Evolutionary conservation across 2,113 vertebrate genomes (phyloP).

Genomic region (Arizona elegans): DNA sequence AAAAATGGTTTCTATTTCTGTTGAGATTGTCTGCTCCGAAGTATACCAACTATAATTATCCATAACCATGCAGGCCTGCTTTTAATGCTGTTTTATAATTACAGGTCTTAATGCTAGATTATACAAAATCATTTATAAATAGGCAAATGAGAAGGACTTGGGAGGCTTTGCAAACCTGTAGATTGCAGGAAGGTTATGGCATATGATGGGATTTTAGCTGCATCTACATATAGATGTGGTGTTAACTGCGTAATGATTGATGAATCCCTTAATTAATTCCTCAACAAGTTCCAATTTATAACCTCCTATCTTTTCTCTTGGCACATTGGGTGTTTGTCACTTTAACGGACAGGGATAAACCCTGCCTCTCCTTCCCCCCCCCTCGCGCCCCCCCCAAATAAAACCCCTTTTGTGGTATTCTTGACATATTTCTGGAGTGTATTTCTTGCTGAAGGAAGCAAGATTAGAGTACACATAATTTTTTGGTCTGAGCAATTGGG

Average conservation of each 20-base stretch:
- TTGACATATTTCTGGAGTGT: conserved; percentile 55
- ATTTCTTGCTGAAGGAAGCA: conserved; percentile 54
- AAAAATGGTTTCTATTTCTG: conserved; percentile 67
- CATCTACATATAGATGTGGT: conserved; percentile 33
- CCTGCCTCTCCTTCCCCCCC: conserved; percentile 23
- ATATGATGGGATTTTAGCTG: conserved; percentile 51
- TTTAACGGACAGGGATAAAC: conserved; percentile 61
- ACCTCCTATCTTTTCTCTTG: conserved; percentile 60
- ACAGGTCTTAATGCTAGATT: conserved; percentile 64
- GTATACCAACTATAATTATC: conserved; percentile 62
- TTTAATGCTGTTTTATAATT: conserved; percentile 67
- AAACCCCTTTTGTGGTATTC: conserved; percentile 51
- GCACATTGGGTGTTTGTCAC: conserved; percentile 63
- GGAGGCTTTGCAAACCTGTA: conserved; percentile 68
- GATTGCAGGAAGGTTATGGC: conserved; percentile 56
- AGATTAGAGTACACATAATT: conserved; percentile 57
- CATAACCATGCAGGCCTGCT: conserved; percentile 64
- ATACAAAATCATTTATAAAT: conserved; percentile 69
- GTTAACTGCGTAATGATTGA: conserved; percentile 63
- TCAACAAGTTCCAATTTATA: conserved; percentile 66
- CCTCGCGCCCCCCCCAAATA: background rate
- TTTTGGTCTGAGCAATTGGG: conserved; percentile 28
- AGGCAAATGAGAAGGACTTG: conserved; percentile 64
- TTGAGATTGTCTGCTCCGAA: conserved; percentile 34
- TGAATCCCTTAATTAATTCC: conserved; percentile 71